Base-by-base conservation (phyloP, 2,888 invertebrate species). In the Argyresthia goedartella region DNA sequence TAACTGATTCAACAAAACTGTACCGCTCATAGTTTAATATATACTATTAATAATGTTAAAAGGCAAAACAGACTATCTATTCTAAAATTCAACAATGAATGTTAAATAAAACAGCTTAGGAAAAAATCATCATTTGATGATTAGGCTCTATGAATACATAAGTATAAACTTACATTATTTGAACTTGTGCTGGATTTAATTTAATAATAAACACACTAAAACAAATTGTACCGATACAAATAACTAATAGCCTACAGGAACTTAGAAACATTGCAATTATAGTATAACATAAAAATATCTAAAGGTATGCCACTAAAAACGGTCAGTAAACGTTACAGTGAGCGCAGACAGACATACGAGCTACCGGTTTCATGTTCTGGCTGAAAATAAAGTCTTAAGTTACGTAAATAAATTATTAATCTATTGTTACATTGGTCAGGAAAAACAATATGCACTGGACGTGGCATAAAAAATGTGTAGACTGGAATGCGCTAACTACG, bases 241-340 rank as follows among this genome's bases (percentile, higher is more conserved):
- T 82, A 81, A 79, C 78, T 72, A 81, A 84, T 84, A 85, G 77
- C 76, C 86, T 86, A 86, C 84, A 86, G 86, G 86, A 86, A 86
- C 86, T 80, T 85, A 86, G 84, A 76, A 82, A 79, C 85, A 84
- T 86, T 85, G 85, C 85, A 85, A 81, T 84, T 77, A 76, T 81
- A 81, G 81, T 84, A 82, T 81, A 84, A 85, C 25, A 25, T 6
- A 25, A 25, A 25, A 2, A 25, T 25, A 25, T 81, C 81, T 78
- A 81, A 84, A 85, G 81, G 71, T 85, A 86, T 85, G 85, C 85
- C 86, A 86, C 85, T 82, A 81, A 81, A 77, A 72, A 64, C 69
- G 75, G 72, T 80, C 76, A 67, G 67, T 71, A 50, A 25, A 4
- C 39, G 39, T 39, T 11, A 39, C n/a, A 39, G 9, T 39, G n/a